Conservation (phyloP, 2,888 invertebrate species). For the Lasioglossum malachurum region DNA sequence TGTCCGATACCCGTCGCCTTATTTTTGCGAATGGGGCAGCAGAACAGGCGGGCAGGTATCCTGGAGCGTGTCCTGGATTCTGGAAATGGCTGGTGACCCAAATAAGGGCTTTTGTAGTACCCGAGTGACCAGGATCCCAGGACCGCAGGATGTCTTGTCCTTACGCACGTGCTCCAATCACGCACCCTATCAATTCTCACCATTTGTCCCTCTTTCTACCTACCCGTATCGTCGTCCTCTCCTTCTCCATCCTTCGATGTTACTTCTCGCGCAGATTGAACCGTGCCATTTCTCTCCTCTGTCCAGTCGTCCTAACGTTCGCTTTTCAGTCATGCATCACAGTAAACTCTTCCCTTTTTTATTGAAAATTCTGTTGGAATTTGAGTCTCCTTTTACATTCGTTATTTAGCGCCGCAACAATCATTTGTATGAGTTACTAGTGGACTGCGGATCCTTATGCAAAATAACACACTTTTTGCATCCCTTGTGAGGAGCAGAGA, state of each 20-base stretch:
- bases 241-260: not conserved
- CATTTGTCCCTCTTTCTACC: not conserved
- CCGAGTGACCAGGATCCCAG: conserved; percentile 82
- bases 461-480: no score
- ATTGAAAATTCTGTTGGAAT: not conserved
- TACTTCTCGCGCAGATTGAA: not conserved
- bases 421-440: no score
- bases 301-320: not conserved
- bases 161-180: conserved; percentile 66
- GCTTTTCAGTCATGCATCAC: not conserved
- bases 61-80: conserved; percentile 66
- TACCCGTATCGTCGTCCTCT: not conserved
- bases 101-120: conserved; percentile 85
- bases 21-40: conserved; percentile 81
- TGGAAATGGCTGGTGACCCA: conserved; percentile 82
- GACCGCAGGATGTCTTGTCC: conserved; percentile 65
- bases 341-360: not conserved
- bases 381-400: not conserved
- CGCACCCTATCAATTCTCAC: conserved; percentile 43
- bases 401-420: no score
- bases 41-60: conserved; percentile 76
- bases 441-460: no score
- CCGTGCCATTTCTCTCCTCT: not conserved
- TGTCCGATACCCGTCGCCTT: conserved; percentile 84
- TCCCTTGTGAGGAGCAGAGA: no score